Evolutionary conservation across 2,888 invertebrate genomes (phyloP), one percentile per base, ranked within the genome.

Genomic region (Mythimna pallens): DNA sequence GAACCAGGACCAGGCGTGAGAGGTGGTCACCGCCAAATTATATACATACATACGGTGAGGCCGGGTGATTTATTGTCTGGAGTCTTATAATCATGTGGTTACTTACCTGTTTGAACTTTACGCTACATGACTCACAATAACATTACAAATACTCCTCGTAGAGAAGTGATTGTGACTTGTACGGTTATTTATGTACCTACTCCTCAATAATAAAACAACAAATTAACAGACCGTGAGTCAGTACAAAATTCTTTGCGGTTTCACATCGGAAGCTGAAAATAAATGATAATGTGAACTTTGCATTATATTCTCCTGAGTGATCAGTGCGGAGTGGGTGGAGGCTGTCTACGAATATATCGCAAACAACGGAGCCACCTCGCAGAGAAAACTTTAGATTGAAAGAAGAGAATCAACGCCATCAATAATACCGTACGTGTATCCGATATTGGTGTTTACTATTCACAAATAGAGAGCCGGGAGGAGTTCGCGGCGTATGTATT

Each of bases 401-500:
- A 82, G 74, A 80, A 77, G 58, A 78, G 80, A 85, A 80, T 86
- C 83, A 82, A 58, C 59, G 77, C 87, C 78, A 91, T 91, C 86
- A 89, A 90, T 90, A 90, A 88, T 81, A 75, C 74, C 63, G 81
- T 84, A 85, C 87, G 87, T 87, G 88, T 77, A 86, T 88, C 87
- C 62, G 84, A 89, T 87, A 84, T 63, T 36, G 68, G 74, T 65
- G 71, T 66, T 76, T 76, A 78, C 70, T 74, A 68, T 83, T 81
- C 84, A 84, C 83, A 84, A 75, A 84, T 69, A 82, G 62, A 65
- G 63, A 57, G 36, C 3, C 34, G 55, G 52, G 52, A 57, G 58
- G 4, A 72, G 59, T 3, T 54, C 10, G 10, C 22, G 47, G 34
- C 14, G 22, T 4, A 12, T 14, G 2, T 59, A 52, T 20, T 52